phyloP scores from a whole-genome alignment of 1,140 invertebrate genomes.

The Euschistus heros region DNA sequence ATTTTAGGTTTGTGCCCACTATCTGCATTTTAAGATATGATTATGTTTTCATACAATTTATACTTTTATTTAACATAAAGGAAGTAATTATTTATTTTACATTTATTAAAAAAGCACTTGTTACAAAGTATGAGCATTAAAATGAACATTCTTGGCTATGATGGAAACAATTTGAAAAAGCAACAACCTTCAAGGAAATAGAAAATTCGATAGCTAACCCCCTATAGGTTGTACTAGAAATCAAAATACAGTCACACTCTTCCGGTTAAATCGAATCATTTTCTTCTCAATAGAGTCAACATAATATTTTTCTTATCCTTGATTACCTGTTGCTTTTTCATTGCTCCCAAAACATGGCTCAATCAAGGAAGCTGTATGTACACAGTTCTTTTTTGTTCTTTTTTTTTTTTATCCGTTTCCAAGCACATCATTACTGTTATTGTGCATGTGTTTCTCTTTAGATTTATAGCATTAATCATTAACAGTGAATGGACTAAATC shows the following conservation, averaged over 20 bases:
- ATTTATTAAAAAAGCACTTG: slow-evolving; percentile 16
- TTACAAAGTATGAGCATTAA: slow-evolving; percentile 15
- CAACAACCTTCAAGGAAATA: too few species aligned
- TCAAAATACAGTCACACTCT: too few species aligned
- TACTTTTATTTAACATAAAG: neutral
- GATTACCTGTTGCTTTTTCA: too few species aligned
- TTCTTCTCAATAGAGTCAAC: too few species aligned
- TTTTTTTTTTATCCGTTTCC: neutral
- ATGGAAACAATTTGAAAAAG: too few species aligned
- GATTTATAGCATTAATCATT: neutral
- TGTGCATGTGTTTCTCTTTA: slow-evolving; percentile 14
- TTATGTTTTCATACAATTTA: slow-evolving; percentile 12
- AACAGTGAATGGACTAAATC: slow-evolving; percentile 2
- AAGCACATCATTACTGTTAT: slow-evolving; percentile 6
- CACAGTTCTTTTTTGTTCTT: neutral
- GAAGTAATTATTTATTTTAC: slow-evolving; percentile 9
- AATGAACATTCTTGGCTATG: neutral
- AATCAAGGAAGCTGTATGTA: slow-evolving; percentile 11
- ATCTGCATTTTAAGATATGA: slow-evolving; percentile 13
- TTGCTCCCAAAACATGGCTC: neutral
- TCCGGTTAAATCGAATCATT: too few species aligned
- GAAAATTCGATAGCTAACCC: too few species aligned
- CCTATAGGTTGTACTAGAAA: too few species aligned
- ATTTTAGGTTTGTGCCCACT: slow-evolving; percentile 9
- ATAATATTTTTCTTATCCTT: too few species aligned